Percentiles rank a stretch among this genome's conserved stretches.
Conservation (phyloP, 2,797 vertebrate genomes). For the Trachops cirrhosus region DNA sequence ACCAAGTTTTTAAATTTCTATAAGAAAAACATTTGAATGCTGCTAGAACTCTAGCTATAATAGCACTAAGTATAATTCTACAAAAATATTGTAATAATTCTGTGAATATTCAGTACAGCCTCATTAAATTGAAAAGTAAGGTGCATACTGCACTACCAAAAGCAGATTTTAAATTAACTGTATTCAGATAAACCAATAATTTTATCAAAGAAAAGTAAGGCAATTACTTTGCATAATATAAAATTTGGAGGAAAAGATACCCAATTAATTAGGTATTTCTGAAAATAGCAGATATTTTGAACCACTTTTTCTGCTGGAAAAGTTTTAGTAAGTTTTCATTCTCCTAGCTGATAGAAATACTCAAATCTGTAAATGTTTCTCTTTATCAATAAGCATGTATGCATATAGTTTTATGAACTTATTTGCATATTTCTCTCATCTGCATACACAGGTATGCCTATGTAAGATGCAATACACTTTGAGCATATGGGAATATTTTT, state of each 20-base stretch:
- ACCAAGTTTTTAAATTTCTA: constrained; percentile 67
- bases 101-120: constrained; percentile 60
- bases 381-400: neutral
- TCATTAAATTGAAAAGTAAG: constrained; percentile 63
- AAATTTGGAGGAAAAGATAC: constrained; percentile 28
- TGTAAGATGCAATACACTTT: neutral
- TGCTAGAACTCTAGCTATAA: constrained; percentile 54
- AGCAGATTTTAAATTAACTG: constrained; percentile 61
- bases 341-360: constrained; percentile 32
- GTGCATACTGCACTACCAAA: constrained; percentile 1
- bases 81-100: constrained; percentile 64
- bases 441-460: neutral
- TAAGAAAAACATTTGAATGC: constrained; percentile 65
- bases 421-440: neutral
- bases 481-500: neutral
- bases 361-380: constrained; percentile 31
- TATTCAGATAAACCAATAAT: constrained; percentile 64
- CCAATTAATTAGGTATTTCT: constrained; percentile 59
- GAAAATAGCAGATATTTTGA: constrained; percentile 56
- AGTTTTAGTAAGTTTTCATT: constrained; percentile 29
- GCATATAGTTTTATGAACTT: neutral
- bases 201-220: constrained; percentile 61
- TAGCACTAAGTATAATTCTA: constrained; percentile 56
- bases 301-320: constrained; percentile 21
- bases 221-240: constrained; percentile 63